A percentile compares a stretch with the other conserved stretches of the same genome.
phyloP scores from a whole-genome alignment of 2,113 vertebrate genomes.

The Gambusia holbrooki region DNA sequence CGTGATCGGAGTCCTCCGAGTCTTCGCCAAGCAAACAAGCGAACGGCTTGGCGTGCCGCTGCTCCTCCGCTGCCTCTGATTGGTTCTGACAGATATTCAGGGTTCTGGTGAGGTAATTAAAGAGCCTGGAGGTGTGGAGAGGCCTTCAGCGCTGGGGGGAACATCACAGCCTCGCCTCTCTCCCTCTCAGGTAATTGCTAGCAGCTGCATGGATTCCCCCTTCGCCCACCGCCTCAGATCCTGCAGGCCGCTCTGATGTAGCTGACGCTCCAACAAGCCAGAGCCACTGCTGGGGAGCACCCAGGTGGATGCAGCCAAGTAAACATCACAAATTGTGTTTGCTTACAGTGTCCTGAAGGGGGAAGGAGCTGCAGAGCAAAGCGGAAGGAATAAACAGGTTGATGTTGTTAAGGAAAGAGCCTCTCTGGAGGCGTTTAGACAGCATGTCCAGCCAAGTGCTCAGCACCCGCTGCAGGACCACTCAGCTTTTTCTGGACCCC shows the following conservation, averaged over 20 bases:
- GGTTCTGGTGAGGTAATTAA: conserved; percentile 66
- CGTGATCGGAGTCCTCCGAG: conserved; percentile 55
- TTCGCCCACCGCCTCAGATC: conserved; percentile 49
- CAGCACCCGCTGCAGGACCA: conserved; percentile 49
- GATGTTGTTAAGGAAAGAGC: conserved; percentile 41
- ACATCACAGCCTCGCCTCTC: conserved; percentile 47
- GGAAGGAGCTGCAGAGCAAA: conserved; percentile 15
- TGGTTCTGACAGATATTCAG: conserved; percentile 71
- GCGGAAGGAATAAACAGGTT: conserved; percentile 14
- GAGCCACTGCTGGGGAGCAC: conserved; percentile 45
- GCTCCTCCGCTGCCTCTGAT: conserved; percentile 60
- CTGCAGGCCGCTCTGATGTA: conserved; percentile 48
- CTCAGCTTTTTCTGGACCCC: conserved; percentile 17
- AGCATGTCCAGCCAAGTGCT: conserved; percentile 36
- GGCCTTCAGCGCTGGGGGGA: conserved; percentile 59
- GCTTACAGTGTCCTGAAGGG: conserved; percentile 43
- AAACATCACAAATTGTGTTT: conserved; percentile 66
- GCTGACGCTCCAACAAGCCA: conserved; percentile 43
- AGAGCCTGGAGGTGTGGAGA: conserved; percentile 54
- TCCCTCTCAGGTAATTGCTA: conserved; percentile 72
- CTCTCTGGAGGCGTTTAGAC: conserved; percentile 25
- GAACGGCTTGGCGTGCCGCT: conserved; percentile 53
- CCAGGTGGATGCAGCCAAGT: conserved; percentile 46
- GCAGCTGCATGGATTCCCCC: conserved; percentile 61
- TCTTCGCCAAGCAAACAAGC: conserved; percentile 69